Evolutionary conservation across 2,797 vertebrate genomes (phyloP).

Genomic region (Apodemus agrarius): DNA sequence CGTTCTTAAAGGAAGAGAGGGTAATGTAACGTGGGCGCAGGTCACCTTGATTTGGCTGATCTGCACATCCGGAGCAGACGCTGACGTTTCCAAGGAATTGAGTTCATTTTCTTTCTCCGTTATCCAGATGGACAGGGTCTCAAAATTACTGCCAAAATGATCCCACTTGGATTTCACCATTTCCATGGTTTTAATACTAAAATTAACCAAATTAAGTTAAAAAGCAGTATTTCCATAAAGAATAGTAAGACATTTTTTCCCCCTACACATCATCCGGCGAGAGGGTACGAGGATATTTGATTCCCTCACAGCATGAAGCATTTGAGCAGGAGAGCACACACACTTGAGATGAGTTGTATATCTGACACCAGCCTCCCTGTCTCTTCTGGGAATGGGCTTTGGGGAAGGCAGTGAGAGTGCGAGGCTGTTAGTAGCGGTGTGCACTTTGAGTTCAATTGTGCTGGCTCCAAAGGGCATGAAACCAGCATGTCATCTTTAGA

Average conservation of each 20-base stretch:
- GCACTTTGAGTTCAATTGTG: not conserved
- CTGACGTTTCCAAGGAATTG: slow-evolving; percentile 89
- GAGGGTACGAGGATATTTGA: slow-evolving; percentile 45
- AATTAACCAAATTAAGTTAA: slow-evolving; percentile 90
- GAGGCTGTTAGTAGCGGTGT: not conserved
- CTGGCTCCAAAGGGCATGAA: not conserved
- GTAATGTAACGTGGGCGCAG: slow-evolving; percentile 81
- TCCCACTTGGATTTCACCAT: slow-evolving; percentile 95
- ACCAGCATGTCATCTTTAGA: not conserved
- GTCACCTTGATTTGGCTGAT: slow-evolving; percentile 94
- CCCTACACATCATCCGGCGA: slow-evolving; percentile 39
- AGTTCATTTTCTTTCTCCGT: slow-evolving; percentile 94
- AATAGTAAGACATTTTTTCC: slow-evolving; percentile 61
- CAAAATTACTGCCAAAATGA: slow-evolving; percentile 93
- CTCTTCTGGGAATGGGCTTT: slow-evolving; percentile 2
- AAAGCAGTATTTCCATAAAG: slow-evolving; percentile 84
- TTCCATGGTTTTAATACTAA: slow-evolving; percentile 96
- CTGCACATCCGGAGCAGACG: slow-evolving; percentile 91
- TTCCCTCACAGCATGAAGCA: not conserved
- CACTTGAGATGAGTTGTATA: not conserved
- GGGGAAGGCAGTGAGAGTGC: not conserved
- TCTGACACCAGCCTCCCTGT: not conserved
- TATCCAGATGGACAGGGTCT: slow-evolving; percentile 95
- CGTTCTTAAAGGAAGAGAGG: slow-evolving; percentile 70
- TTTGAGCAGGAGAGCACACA: not conserved